Evolutionary conservation across 2,113 vertebrate genomes (phyloP), one percentile per base, ranked within the genome.

Genomic region (Sardina pilchardus): DNA sequence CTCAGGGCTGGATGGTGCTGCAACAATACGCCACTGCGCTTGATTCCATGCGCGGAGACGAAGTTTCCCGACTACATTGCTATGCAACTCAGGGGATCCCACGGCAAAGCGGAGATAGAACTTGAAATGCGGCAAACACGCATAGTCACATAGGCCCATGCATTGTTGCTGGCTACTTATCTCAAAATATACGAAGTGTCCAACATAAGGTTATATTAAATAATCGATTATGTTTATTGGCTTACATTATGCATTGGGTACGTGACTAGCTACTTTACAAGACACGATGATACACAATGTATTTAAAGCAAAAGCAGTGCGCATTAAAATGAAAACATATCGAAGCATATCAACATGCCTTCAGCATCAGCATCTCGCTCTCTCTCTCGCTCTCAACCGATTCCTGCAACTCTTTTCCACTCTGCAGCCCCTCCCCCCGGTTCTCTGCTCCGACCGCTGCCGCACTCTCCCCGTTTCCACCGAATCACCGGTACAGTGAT

Each of bases 351-450:
- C 53, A 59, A 59, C 34, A 78, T 78, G 71, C 71, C 34, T 78
- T 34, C 90, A 85, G 91, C 91, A 92, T 91, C 90, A 84, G 87
- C 87, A 81, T 85, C 86, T 94, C 80, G 87, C 91, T 89, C 92
- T 93, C 91, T 93, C 92, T 91, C 92, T 87, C 93, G 94, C 80
- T 53, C 36, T 17, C 63, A 86, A 90, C 89, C 90, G 92, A 91
- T 88, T 92, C 88, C 90, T 85, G 93, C 93, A 93, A 88, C 92
- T 86, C 87, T 90, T 80, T 75, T 89, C 93, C 93, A 87, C 93
- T 91, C 94, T 92, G 94, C 94, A 95, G 93, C 94, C 94, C 94
- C 94, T 93, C 94, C 94, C 92, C 90, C 90, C 83, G 53, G 81
- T 50, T 67, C 81, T 45, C n/a, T 88, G 91, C 91, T 85, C 89